These are phyloP conservation scores for Catalaphyllia jardinei DNA, from an alignment of 64 coral and sea anemone genomes.

Conservation along the genomic window DNA sequence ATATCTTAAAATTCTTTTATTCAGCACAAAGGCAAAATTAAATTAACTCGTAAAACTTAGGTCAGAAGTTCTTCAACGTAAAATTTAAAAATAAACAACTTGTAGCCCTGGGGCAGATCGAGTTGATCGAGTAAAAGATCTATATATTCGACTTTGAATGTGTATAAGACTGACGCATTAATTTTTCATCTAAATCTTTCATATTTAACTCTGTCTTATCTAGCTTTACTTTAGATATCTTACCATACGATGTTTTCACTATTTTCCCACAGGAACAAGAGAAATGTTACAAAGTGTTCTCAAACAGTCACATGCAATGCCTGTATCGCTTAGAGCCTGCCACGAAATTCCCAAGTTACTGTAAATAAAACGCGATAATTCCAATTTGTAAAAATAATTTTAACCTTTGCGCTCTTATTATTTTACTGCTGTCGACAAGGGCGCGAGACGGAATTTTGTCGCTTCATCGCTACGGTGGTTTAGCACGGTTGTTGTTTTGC, in stretches of 20 bases:
- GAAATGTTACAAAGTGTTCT: conserved; percentile 40
- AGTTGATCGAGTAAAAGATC: background rate
- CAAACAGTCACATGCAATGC: background rate
- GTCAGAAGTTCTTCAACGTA: background rate
- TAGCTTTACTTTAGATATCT: background rate
- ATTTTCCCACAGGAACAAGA: conserved; percentile 49
- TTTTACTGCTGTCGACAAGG: background rate
- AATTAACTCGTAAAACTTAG: background rate
- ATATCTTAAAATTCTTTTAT: background rate
- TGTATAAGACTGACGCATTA: background rate
- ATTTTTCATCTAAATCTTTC: background rate
- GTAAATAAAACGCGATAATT: background rate
- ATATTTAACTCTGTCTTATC: conserved; percentile 36
- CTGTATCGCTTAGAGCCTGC: background rate
- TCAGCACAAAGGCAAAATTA: background rate
- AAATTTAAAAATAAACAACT: conserved; percentile 7
- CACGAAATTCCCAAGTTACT: background rate
- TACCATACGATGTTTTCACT: conserved; percentile 22
- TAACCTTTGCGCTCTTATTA: background rate
- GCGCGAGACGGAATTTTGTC: background rate
- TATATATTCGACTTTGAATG: background rate
- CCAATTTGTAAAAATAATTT: background rate
- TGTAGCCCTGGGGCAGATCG: background rate
- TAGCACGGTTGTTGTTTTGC: conserved; percentile 1
- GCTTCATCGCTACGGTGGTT: background rate